Conservation (phyloP, 2,888 invertebrate species). For the Allophyes oxyacanthae region DNA sequence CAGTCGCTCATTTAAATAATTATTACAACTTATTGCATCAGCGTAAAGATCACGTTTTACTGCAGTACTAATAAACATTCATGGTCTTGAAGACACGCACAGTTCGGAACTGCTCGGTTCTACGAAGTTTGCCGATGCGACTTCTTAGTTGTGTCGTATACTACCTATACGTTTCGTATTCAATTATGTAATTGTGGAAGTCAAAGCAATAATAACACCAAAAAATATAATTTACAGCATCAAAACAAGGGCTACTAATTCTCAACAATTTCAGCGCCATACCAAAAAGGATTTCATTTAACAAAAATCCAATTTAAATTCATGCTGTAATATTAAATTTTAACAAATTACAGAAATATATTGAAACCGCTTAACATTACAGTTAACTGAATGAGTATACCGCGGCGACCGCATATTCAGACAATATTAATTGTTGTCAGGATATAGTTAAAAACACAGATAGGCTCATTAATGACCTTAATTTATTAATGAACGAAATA, state of each 20-base stretch:
- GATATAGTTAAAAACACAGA: slow-evolving; percentile 39
- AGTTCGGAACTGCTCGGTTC: too few relatives aligned
- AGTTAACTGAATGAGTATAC: slow-evolving; percentile 50
- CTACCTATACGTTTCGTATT: too few relatives aligned
- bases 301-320: slow-evolving; percentile 33
- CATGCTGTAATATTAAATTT: slow-evolving; percentile 21
- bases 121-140: too few relatives aligned
- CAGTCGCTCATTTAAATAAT: too few relatives aligned
- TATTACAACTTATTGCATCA: too few relatives aligned
- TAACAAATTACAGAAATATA: slow-evolving; percentile 27
- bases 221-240: too few relatives aligned
- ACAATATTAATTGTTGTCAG: slow-evolving; percentile 34
- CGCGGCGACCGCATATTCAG: slow-evolving; percentile 25
- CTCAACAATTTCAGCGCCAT: neutral
- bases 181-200: too few relatives aligned
- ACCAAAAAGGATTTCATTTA: slow-evolving; percentile 21
- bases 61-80: too few relatives aligned
- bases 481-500: slow-evolving; percentile 33
- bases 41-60: too few relatives aligned
- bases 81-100: too few relatives aligned
- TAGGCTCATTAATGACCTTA: slow-evolving; percentile 25
- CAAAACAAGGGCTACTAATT: neutral
- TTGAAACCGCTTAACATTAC: slow-evolving; percentile 40
- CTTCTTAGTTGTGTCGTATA: too few relatives aligned
- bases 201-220: too few relatives aligned